phyloP scores from a whole-genome alignment of 64 coral and sea anemone genomes.

The Stylophora pistillata region DNA sequence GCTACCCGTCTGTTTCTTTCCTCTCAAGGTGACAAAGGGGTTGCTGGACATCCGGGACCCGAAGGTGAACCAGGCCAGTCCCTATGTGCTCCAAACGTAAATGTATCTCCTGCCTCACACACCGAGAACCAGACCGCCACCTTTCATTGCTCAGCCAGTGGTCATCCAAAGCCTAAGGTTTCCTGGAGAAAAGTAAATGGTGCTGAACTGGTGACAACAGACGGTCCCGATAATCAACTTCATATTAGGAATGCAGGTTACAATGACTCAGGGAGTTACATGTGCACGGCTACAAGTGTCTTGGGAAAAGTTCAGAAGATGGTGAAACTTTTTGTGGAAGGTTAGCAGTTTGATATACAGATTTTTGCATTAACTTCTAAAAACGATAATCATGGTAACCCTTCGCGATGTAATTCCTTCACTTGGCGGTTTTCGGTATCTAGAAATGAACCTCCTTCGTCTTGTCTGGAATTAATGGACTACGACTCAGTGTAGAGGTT shows the following conservation, averaged over 20 bases:
- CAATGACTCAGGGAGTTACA: not conserved
- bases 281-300: no score
- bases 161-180: not conserved
- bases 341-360: not conserved
- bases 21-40: no score
- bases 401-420: not conserved
- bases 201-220: not conserved
- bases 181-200: not conserved
- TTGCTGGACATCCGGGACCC: constrained; percentile 19
- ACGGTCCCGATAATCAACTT: not conserved
- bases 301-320: not conserved
- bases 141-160: not conserved
- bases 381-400: not conserved
- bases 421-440: not conserved
- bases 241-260: not conserved
- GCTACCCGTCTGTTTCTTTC: no score
- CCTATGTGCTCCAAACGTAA: not conserved
- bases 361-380: no score
- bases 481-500: no score
- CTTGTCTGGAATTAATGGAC: no score
- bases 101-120: not conserved
- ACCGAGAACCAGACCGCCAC: not conserved
- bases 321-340: not conserved
- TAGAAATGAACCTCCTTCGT: no score
- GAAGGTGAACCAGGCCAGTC: constrained; percentile 18